Percentiles rank a stretch among this genome's conserved stretches.
Conservation (phyloP, 2,888 invertebrate genomes). For the Papilio elwesi region DNA sequence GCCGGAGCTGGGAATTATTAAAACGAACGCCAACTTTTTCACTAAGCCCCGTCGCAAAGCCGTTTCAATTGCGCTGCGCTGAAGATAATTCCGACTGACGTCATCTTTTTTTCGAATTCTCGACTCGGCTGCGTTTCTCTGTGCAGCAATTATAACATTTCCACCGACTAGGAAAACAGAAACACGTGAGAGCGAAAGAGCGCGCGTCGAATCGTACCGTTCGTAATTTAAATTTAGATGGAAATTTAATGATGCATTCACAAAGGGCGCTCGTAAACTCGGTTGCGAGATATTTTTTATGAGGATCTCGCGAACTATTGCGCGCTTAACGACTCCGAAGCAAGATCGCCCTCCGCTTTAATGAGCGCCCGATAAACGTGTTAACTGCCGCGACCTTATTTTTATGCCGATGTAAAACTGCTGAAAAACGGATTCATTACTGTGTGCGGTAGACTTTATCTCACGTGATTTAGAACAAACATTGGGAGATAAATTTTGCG, state of each 20-base stretch:
- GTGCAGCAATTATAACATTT: slow-evolving; percentile 84
- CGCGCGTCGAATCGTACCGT: slow-evolving; percentile 77
- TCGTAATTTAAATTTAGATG: slow-evolving; percentile 84
- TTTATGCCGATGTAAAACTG: slow-evolving; percentile 82
- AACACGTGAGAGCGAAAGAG: slow-evolving; percentile 74
- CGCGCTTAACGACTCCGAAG: slow-evolving; percentile 84
- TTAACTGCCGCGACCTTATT: slow-evolving; percentile 83
- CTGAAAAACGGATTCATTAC: slow-evolving; percentile 82
- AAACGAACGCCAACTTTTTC: slow-evolving; percentile 85
- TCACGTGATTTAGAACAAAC: slow-evolving; percentile 46
- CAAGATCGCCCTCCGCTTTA: slow-evolving; percentile 83
- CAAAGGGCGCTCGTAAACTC: slow-evolving; percentile 84
- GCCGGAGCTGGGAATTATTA: slow-evolving; percentile 84
- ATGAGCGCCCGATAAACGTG: slow-evolving; percentile 84
- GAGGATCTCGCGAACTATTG: slow-evolving; percentile 85
- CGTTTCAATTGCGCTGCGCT: slow-evolving; percentile 85
- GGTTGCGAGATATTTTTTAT: slow-evolving; percentile 84
- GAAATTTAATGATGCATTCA: slow-evolving; percentile 84
- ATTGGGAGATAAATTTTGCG: slow-evolving; percentile 48
- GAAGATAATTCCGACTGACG: slow-evolving; percentile 84
- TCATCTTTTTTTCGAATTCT: slow-evolving; percentile 83
- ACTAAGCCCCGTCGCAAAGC: slow-evolving; percentile 84
- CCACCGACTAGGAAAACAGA: slow-evolving; percentile 83
- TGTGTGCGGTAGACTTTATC: slow-evolving; percentile 59
- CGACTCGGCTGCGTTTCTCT: slow-evolving; percentile 79